These are phyloP conservation scores for Datnioides undecimradiatus DNA, from an alignment of 2,113 vertebrate genomes.

Conservation along the genomic window DNA sequence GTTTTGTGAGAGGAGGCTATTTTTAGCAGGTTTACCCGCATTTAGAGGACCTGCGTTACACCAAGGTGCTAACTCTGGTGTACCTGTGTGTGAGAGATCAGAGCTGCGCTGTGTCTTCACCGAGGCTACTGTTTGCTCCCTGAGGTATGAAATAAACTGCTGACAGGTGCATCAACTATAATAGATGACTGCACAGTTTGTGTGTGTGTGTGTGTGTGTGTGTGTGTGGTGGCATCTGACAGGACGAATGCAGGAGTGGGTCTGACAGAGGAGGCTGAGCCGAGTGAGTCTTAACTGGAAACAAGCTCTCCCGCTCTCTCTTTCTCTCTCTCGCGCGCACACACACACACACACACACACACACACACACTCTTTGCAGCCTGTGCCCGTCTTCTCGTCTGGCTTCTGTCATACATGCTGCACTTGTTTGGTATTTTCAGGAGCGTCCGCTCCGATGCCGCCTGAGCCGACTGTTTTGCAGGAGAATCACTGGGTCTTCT, in stretches of 20 bases:
- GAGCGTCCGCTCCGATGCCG: background rate
- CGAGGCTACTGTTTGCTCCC: constrained; percentile 37
- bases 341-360: background rate
- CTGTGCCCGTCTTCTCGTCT: constrained; percentile 1
- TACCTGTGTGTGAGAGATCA: background rate
- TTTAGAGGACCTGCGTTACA: too few species aligned
- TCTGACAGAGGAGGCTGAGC: constrained; percentile 2
- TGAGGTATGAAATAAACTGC: constrained; percentile 48
- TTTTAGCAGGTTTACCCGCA: too few species aligned
- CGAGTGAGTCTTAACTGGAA: constrained; percentile 27
- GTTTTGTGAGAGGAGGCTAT: too few species aligned
- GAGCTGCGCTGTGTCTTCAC: constrained; percentile 13
- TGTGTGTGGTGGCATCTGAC: constrained; percentile 10
- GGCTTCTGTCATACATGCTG: constrained; percentile 14
- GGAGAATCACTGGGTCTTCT: background rate
- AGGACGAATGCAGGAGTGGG: background rate
- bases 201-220: background rate
- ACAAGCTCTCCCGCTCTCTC: too few species aligned
- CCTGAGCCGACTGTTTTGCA: background rate
- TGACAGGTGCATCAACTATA: constrained; percentile 57
- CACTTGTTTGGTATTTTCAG: constrained; percentile 22
- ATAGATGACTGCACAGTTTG: constrained; percentile 40
- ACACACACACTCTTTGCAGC: background rate
- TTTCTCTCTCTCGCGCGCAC: too few species aligned
- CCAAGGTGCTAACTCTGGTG: too few species aligned